Percentiles rank a stretch among this genome's conserved stretches.
Conservation (phyloP, 2,888 invertebrate species). For the Drosophila nigricruria region DNA sequence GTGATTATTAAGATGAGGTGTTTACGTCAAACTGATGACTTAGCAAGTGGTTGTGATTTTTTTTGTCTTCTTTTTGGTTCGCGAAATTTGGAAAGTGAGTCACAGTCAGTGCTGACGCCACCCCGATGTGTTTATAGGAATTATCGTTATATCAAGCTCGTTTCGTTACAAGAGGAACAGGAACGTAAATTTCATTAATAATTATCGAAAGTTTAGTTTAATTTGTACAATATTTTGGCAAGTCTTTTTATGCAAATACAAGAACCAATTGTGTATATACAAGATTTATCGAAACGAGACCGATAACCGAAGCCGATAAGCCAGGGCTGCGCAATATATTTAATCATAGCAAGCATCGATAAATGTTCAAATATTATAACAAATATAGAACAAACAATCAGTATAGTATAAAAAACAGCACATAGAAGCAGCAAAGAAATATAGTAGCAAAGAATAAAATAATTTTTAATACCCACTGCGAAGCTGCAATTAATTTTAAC, state of each 20-base stretch:
- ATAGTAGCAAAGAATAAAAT: not conserved
- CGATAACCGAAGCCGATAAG: conserved; percentile 25
- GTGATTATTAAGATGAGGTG: conserved; percentile 12
- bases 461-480: not conserved
- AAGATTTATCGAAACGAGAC: conserved; percentile 30
- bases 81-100: conserved; percentile 57
- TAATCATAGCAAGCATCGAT: conserved; percentile 14
- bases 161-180: conserved; percentile 16
- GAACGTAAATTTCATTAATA: conserved; percentile 27
- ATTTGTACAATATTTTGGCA: conserved; percentile 51
- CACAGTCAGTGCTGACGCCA: conserved; percentile 51
- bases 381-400: not conserved
- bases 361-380: not conserved
- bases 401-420: not conserved
- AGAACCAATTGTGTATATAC: conserved; percentile 59
- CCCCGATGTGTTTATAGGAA: not conserved
- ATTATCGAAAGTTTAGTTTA: conserved; percentile 3
- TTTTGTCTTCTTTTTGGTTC: conserved; percentile 7
- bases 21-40: conserved; percentile 36
- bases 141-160: conserved; percentile 28
- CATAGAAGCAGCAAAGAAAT: not conserved
- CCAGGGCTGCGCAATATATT: conserved; percentile 19
- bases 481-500: conserved; percentile 36
- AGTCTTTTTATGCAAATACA: conserved; percentile 40
- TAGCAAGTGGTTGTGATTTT: conserved; percentile 65